These are phyloP conservation scores for Acanthopagrus latus DNA, from an alignment of 2,797 vertebrate genomes.

Conservation along the genomic window DNA sequence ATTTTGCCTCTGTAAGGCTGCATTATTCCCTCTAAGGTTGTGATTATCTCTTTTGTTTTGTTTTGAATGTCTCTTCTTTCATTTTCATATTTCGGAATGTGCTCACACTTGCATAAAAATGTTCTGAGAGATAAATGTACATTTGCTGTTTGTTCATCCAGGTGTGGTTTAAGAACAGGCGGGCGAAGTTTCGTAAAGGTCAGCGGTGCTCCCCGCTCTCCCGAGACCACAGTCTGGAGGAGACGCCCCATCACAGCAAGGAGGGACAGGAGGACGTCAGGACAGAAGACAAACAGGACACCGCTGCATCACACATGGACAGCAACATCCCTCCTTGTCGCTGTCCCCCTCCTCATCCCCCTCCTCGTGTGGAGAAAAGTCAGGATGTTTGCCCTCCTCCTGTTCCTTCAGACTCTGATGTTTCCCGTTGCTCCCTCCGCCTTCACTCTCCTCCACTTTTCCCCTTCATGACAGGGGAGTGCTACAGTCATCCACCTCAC, in stretches of 20 bases:
- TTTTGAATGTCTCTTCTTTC: neutral
- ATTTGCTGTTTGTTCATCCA: constrained; percentile 44
- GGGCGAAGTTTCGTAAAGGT: constrained; percentile 90
- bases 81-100: neutral
- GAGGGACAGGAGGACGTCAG: constrained; percentile 55
- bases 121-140: neutral
- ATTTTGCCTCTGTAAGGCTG: neutral
- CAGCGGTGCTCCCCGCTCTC: constrained; percentile 74
- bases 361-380: constrained; percentile 44
- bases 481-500: constrained; percentile 61
- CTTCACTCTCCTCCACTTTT: constrained; percentile 71
- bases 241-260: constrained; percentile 39
- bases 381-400: constrained; percentile 39
- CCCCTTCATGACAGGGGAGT: constrained; percentile 69
- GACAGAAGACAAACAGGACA: constrained; percentile 58
- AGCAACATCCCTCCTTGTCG: constrained; percentile 19
- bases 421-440: constrained; percentile 43
- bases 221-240: constrained; percentile 68
- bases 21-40: neutral
- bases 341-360: constrained; percentile 13
- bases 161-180: constrained; percentile 92
- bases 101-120: neutral
- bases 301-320: constrained; percentile 35
- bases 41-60: neutral
- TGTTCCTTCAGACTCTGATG: constrained; percentile 54